Conservation (phyloP, 2,797 vertebrate genomes). For the Menidia menidia region DNA sequence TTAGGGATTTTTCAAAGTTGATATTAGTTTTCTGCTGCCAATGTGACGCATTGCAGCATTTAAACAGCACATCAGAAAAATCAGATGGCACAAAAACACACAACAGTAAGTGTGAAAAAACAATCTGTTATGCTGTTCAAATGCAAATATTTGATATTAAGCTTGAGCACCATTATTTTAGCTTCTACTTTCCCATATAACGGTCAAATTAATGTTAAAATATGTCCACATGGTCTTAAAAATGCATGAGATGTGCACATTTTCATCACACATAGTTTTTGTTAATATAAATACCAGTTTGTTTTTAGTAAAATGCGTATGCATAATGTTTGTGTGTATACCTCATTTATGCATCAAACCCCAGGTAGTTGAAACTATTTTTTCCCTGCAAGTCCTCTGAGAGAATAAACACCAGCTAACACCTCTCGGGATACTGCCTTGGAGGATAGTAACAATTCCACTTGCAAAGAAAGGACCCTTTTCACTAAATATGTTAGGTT, state of each 20-base stretch:
- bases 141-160: too few species aligned
- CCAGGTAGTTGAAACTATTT: slow-evolving; percentile 44
- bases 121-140: too few species aligned
- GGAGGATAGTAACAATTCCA: slow-evolving; percentile 56
- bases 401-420: slow-evolving; percentile 65
- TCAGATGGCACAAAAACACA: too few species aligned
- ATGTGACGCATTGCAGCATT: too few species aligned
- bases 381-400: slow-evolving; percentile 58
- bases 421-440: slow-evolving; percentile 64
- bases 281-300: neutral
- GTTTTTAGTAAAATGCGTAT: neutral
- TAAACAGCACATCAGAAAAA: too few species aligned
- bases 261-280: neutral
- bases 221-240: neutral
- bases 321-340: neutral
- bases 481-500: slow-evolving; percentile 42
- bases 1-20: too few species aligned
- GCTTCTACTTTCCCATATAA: neutral
- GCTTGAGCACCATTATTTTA: too few species aligned
- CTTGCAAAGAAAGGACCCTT: slow-evolving; percentile 69
- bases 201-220: neutral
- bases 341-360: neutral
- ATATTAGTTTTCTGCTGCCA: too few species aligned
- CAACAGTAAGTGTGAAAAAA: too few species aligned
- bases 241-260: neutral